Base-by-base conservation (phyloP, 2,888 invertebrate species). In the Autographa gamma region DNA sequence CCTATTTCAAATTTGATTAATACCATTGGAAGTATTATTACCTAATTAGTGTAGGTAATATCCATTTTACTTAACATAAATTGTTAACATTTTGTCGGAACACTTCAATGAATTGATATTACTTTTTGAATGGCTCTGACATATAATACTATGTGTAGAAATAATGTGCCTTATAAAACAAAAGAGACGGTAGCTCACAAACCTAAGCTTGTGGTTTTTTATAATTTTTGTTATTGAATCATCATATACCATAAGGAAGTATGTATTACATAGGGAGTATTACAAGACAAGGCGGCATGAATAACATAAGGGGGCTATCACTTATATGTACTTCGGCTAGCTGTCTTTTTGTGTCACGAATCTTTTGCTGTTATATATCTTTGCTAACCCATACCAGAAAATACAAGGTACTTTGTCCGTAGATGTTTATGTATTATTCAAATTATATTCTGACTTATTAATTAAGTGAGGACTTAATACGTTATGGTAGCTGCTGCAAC, bases 11-110 rank as follows among this genome's bases (percentile, higher is more conserved):
- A 41, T 43, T n/a, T 3, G 31, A 43, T 63, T 56, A 58, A 41
- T 64, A 25, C 25, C 0, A 13, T 58, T 56, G 41, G 6, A 25
- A 56, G n/a, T 25, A 34, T 54, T 34, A 11, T 31, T 41, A 58
- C 16, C 2, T 41, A 41, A 31, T 64, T 43, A n/a, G 11, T n/a
- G n/a, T 64, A n/a, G 38, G 25, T 64, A 58, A 41, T 56, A 34
- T 34, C 19, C 19, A 41, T 56, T 56, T 19, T 19, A 34, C 25
- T 25, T 38, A 9, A 11, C 19, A 54, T 18, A 16, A 18, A 52
- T 52, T 52, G 9, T 18, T 52, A 9, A 18, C 18, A 11, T 54
- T 34, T 56, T 19, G 19, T 25, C 13, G 54, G 19, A 19, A 54
- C 19, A 19, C 19, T 54, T 54, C 13, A 18, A 48, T 11, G 3